Evolutionary conservation across 2,888 invertebrate species (phyloP), one percentile per base, ranked within the genome.

Genomic region (Acrocyrtus sp.): DNA sequence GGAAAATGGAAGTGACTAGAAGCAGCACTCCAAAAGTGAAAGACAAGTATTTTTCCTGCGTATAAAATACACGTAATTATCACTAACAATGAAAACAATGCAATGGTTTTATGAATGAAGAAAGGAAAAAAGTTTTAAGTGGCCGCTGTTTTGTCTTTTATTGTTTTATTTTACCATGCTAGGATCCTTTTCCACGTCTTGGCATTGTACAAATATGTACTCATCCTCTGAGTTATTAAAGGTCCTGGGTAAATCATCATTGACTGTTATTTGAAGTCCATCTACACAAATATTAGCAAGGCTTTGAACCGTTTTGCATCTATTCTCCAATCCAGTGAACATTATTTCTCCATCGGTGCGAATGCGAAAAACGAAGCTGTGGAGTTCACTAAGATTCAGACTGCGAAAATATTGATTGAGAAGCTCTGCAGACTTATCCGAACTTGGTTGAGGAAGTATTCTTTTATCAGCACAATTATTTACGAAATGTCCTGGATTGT

Each of bases 341-440:
- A 77, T 57, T n/a, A 77, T 6, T 17, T 50, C 53, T 5, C 77
- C 77, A 65, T 77, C 77, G 4, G 58, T 68, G 19, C 74, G 27
- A 4, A 74, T 26, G 34, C 56, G 63, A 39, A 74, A 68, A n/a
- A 15, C 6, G 12, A n/a, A 22, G 10, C 29, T 43, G 27, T 48
- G 34, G 22, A 27, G 26, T n/a, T 15, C 26, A 3, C 1, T 34
- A 4, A 34, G 26, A n/a, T n/a, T n/a, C n/a, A n/a, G n/a, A n/a
- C n/a, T n/a, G n/a, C n/a, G n/a, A 8, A 26, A 24, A 0, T 19
- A 47, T 29, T 61, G 12, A 6, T n/a, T 21, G 17, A 69, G 15
- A 34, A 69, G 5, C 5, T 19, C 22, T 3, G 62, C 61, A n/a
- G 48, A 17, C 3, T 10, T 27, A 19, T 61, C 17, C 1, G 69